Conservation (phyloP, 2,797 vertebrate species). For the Notamacropus eugenii region DNA sequence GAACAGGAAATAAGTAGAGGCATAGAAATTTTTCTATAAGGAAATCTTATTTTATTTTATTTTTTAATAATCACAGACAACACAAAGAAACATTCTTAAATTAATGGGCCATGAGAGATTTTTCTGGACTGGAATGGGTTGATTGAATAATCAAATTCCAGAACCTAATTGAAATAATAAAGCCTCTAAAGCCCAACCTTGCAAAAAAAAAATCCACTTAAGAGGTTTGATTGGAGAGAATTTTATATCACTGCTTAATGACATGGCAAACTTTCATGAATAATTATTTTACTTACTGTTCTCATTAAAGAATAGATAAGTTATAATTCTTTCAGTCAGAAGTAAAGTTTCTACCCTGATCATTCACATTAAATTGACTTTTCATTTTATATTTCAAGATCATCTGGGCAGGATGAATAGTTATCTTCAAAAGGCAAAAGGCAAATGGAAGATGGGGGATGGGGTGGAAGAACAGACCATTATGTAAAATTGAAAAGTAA, state of each 20-base stretch:
- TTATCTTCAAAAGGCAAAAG: slow-evolving; percentile 58
- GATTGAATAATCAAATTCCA: slow-evolving; percentile 83
- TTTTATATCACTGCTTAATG: slow-evolving; percentile 82
- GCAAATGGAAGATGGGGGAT: not conserved
- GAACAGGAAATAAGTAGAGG: slow-evolving; percentile 10
- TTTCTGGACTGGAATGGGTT: slow-evolving; percentile 75
- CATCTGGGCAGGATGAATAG: slow-evolving; percentile 59
- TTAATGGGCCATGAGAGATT: slow-evolving; percentile 77
- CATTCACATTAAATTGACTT: slow-evolving; percentile 79
- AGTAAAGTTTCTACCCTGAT: slow-evolving; percentile 74
- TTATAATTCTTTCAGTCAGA: slow-evolving; percentile 75
- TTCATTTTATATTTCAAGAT: slow-evolving; percentile 75
- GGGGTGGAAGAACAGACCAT: slow-evolving; percentile 9
- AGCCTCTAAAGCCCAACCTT: slow-evolving; percentile 73
- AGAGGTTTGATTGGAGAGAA: slow-evolving; percentile 75
- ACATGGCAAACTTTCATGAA: slow-evolving; percentile 79
- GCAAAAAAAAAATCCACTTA: slow-evolving; percentile 68
- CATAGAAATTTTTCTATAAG: not conserved
- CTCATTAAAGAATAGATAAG: slow-evolving; percentile 78
- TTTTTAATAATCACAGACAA: slow-evolving; percentile 64
- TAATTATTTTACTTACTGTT: slow-evolving; percentile 83
- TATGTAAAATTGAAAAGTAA: slow-evolving; percentile 1
- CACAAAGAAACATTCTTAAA: slow-evolving; percentile 74
- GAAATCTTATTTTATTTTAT: slow-evolving; percentile 32
- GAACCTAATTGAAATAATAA: slow-evolving; percentile 82